Percentiles rank a stretch among this genome's conserved stretches.
These are phyloP conservation scores for Odocoileus hemionus DNA, from an alignment of 2,113 vertebrate species.

Conservation along the genomic window DNA sequence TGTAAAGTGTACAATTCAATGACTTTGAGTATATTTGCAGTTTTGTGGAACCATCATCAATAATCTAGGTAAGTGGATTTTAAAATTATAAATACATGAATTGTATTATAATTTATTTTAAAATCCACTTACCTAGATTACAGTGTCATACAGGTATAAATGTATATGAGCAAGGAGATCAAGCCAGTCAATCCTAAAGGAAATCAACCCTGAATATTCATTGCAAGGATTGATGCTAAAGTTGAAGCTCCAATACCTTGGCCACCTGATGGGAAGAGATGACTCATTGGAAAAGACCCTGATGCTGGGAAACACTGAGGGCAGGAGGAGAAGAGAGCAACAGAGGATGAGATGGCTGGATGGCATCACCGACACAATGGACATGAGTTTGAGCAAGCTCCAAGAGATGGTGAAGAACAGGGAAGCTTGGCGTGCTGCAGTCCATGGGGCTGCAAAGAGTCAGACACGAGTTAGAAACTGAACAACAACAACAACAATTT, in stretches of 20 bases:
- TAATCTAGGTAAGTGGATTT: neutral
- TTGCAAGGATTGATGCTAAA: neutral
- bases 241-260: neutral
- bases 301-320: neutral
- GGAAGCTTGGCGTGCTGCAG: neutral
- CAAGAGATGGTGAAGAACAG: neutral
- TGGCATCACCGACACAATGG: neutral
- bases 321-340: neutral
- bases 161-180: neutral
- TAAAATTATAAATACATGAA: neutral
- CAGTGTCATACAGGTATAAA: neutral
- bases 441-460: neutral
- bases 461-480: rapidly evolving
- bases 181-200: neutral
- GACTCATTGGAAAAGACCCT: neutral
- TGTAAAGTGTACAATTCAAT: neutral
- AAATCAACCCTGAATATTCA: neutral
- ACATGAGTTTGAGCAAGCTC: neutral
- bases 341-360: neutral
- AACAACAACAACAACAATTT: neutral
- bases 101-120: neutral
- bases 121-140: neutral
- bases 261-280: neutral
- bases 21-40: neutral
- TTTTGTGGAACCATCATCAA: neutral